Conservation (phyloP, 2,888 invertebrate genomes). For the Tenthredo notha region DNA sequence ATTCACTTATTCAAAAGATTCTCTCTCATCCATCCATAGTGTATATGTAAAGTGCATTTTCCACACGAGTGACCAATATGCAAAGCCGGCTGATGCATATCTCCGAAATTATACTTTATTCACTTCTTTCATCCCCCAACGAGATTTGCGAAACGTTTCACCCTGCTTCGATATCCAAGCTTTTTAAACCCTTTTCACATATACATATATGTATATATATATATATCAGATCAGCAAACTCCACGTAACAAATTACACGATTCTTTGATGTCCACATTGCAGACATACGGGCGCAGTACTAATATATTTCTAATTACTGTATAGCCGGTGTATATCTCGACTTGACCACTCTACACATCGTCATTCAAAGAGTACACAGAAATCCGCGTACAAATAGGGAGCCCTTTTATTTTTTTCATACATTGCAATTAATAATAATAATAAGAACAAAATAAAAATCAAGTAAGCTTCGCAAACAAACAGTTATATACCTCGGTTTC, state of each 20-base stretch:
- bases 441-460: neutral
- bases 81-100: constrained; percentile 61
- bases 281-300: constrained; percentile 16
- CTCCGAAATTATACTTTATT: constrained; percentile 18
- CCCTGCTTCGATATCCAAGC: neutral
- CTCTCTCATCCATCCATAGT: neutral
- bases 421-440: neutral
- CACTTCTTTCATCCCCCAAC: neutral
- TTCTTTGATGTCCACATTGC: neutral
- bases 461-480: neutral
- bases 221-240: neutral
- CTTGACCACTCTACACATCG: neutral
- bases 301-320: constrained; percentile 13
- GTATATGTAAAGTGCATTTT: constrained; percentile 60
- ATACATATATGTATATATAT: neutral
- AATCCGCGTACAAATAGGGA: neutral
- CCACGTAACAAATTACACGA: neutral
- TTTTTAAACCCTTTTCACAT: neutral
- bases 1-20: constrained; percentile 54
- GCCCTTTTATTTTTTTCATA: neutral
- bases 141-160: neutral
- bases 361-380: neutral
- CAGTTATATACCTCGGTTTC: neutral
- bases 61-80: constrained; percentile 62
- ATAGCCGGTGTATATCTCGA: neutral